Conservation (phyloP, 2,797 vertebrate species). For the Chaetodon trifasciatus region DNA sequence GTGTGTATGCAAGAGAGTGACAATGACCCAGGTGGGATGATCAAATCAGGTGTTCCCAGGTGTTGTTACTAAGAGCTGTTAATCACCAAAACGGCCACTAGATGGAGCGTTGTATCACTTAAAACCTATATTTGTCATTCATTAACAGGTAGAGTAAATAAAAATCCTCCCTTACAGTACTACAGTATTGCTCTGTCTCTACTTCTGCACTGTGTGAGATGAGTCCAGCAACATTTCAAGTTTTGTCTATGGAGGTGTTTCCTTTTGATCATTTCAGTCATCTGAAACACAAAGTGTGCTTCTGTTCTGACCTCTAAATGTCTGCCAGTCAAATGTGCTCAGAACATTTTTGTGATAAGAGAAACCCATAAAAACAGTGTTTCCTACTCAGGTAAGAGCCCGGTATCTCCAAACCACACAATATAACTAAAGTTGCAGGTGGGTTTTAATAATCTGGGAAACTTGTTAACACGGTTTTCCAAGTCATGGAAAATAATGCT, state of each 20-base stretch:
- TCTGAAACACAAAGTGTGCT: background rate
- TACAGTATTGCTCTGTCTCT: too few relatives aligned
- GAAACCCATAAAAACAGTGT: background rate
- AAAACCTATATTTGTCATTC: background rate
- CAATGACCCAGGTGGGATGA: background rate
- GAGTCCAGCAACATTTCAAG: too few relatives aligned
- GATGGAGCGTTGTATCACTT: background rate
- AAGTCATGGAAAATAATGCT: background rate
- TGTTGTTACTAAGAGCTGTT: background rate
- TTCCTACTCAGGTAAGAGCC: background rate
- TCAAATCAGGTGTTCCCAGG: background rate
- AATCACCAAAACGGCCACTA: background rate
- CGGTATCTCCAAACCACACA: background rate
- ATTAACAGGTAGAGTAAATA: background rate
- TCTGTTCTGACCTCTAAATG: background rate
- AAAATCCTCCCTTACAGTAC: background rate
- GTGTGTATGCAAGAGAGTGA: too few relatives aligned
- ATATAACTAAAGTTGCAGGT: background rate
- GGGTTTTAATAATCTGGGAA: constrained; percentile 12
- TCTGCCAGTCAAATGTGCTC: background rate
- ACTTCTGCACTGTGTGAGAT: too few relatives aligned
- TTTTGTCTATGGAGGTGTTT: too few relatives aligned
- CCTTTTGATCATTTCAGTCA: too few relatives aligned
- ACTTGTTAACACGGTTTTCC: background rate
- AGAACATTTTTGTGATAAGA: background rate